Base-by-base conservation (phyloP, 1,140 invertebrate genomes). In the Cotesia glomerata region DNA sequence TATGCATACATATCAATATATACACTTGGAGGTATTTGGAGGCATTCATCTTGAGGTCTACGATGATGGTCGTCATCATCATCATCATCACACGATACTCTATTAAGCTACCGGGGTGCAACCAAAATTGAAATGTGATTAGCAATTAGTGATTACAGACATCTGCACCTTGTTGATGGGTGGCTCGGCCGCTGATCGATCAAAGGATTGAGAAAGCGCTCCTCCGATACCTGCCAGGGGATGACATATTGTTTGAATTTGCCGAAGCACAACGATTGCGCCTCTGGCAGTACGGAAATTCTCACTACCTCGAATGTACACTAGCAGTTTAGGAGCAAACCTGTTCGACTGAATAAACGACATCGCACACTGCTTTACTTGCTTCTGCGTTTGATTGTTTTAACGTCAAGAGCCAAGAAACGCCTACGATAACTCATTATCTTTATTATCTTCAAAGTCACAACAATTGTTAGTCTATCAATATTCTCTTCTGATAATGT, bases 181-280 rank as follows among this genome's bases (percentile, higher is more conserved):
- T 45, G 8, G 13, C 13, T n/a, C 18, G 5, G 26, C 3, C 39
- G 16, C 2, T 45, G 39, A 64, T 64, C 62, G 11, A 64, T 64
- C 62, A 64, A 64, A 64, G 62, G 62, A 49, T 64, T 36, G 14
- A 64, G 62, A 9, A 45, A 64, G 14, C 8, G 7, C 39, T 45
- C 39, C 39, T 45, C 11, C 39, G 11, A 7, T 8, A 45, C 39
- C 16, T 4, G 39, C 45, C 45, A 49, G 14, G 14, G 14, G 35
- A 35, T 49, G 9, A 34, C 13, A 32, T 67, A 67, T 67, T 67
- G 65, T 67, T 67, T 11, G 26, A 32, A 14, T 13, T 26, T 16
- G n/a, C 7, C 13, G 18, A 67, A 67, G 65, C 65, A 54, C 45
- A 67, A 67, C 16, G 51, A 67, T 67, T 67, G 49, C 65, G 7